Evolutionary conservation across 1,140 invertebrate species (phyloP).

Genomic region (Drosophila sucinea): DNA sequence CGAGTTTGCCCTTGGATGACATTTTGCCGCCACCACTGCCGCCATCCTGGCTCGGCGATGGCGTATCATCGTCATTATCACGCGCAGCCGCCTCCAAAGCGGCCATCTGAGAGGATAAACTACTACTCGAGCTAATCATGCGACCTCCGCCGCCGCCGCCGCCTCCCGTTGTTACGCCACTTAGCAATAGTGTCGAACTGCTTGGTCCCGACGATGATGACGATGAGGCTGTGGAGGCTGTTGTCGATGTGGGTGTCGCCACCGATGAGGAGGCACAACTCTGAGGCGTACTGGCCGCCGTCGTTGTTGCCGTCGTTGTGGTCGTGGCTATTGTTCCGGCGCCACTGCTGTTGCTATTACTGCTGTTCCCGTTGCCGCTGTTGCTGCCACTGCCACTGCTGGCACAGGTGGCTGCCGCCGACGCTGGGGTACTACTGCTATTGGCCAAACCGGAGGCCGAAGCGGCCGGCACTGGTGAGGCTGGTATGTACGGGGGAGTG

Average conservation of each 20-base stretch:
- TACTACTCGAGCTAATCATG: constrained; percentile 74
- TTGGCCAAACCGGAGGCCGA: constrained; percentile 52
- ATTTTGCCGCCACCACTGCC: constrained; percentile 64
- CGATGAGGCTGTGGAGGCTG: constrained; percentile 33
- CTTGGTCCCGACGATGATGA: constrained; percentile 44
- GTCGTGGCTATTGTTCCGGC: constrained; percentile 27
- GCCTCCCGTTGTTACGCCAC: constrained; percentile 27
- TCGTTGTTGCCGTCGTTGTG: constrained; percentile 36
- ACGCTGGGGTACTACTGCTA: constrained; percentile 60
- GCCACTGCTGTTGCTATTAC: constrained; percentile 27
- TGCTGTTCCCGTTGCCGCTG: constrained; percentile 33
- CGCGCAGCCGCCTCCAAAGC: constrained; percentile 87
- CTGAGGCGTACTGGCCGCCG: constrained; percentile 48
- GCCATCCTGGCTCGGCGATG: constrained; percentile 84
- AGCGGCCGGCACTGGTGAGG: constrained; percentile 68
- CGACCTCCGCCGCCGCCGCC: constrained; percentile 43
- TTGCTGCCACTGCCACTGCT: constrained; percentile 35
- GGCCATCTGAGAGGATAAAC: constrained; percentile 88
- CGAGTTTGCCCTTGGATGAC: constrained; percentile 86
- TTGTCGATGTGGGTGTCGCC: constrained; percentile 66
- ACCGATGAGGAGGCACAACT: constrained; percentile 62
- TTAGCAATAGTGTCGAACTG: constrained; percentile 44
- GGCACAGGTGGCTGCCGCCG: constrained; percentile 46
- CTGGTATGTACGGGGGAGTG: constrained; percentile 68
- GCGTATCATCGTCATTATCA: constrained; percentile 88